A percentile compares a stretch with the other conserved stretches of the same genome.
Evolutionary conservation across 2,888 invertebrate genomes (phyloP).

Genomic region (Clitarchus hookeri): DNA sequence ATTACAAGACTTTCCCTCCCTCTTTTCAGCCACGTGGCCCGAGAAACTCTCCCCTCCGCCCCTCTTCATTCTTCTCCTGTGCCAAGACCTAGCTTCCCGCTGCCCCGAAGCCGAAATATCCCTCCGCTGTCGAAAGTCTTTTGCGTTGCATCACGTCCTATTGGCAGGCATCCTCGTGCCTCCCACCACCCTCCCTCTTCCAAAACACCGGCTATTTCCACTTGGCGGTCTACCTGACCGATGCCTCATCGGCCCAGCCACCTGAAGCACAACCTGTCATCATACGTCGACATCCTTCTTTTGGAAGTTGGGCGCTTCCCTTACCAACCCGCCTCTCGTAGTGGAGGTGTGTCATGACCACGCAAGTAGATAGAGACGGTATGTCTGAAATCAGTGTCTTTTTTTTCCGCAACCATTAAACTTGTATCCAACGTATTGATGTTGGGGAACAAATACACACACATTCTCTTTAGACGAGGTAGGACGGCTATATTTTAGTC

Average conservation of each 20-base stretch:
- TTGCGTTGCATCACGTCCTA: constrained; percentile 9
- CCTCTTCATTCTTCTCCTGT: not conserved
- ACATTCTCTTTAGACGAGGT: too few relatives aligned
- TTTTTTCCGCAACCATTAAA: too few relatives aligned
- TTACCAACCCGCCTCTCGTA: too few relatives aligned
- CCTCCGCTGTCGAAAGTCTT: constrained; percentile 9
- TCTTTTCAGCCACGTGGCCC: not conserved
- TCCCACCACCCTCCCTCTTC: too few relatives aligned
- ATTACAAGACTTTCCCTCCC: not conserved
- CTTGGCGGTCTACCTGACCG: not conserved
- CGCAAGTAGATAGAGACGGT: too few relatives aligned
- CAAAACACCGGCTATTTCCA: not conserved
- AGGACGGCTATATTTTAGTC: too few relatives aligned
- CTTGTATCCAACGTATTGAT: too few relatives aligned
- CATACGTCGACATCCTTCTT: too few relatives aligned
- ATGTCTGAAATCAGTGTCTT: too few relatives aligned
- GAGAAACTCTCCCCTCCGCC: not conserved
- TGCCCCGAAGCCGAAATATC: not conserved
- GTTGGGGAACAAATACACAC: too few relatives aligned
- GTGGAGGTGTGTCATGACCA: too few relatives aligned
- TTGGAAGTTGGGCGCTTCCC: too few relatives aligned
- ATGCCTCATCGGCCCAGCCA: not conserved
- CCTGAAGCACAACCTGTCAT: not conserved
- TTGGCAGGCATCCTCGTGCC: not conserved
- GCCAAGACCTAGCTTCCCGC: not conserved